Evolutionary conservation across 1,140 invertebrate genomes (phyloP).

Genomic region (Pogonognathellus flavescens): DNA sequence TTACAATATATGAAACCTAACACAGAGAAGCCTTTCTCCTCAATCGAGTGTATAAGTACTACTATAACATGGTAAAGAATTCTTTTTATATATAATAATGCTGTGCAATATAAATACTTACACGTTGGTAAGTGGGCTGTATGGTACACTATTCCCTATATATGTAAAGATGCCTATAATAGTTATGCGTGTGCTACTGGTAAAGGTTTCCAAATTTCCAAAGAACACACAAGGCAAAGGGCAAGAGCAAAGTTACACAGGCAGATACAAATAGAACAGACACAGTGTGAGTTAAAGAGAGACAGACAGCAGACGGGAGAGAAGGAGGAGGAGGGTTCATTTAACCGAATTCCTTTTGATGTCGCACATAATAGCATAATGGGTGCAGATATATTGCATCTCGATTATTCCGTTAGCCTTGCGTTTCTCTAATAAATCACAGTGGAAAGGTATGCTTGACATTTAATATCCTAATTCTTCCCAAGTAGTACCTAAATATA

Average conservation of each 20-base stretch:
- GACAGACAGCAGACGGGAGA: not conserved
- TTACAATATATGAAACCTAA: too few relatives aligned
- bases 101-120: too few relatives aligned
- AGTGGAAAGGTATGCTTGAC: not conserved
- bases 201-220: not conserved
- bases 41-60: too few relatives aligned
- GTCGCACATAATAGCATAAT: constrained; percentile 49
- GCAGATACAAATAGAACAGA: not conserved
- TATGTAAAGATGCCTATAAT: too few relatives aligned
- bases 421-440: constrained; percentile 39
- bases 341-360: constrained; percentile 45
- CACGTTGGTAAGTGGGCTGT: too few relatives aligned
- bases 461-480: constrained; percentile 32
- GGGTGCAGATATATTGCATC: constrained; percentile 36
- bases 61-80: too few relatives aligned
- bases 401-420: constrained; percentile 1
- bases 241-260: not conserved
- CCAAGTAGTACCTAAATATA: too few relatives aligned
- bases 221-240: not conserved
- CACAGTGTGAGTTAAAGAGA: not conserved
- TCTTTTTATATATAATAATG: too few relatives aligned
- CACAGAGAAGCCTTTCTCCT: too few relatives aligned
- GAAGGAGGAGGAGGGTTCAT: constrained; percentile 32
- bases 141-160: too few relatives aligned
- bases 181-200: not conserved